A percentile compares a stretch with the other conserved stretches of the same genome.
Evolutionary conservation across 2,113 vertebrate genomes (phyloP).

Genomic region (Leuciscus idus): DNA sequence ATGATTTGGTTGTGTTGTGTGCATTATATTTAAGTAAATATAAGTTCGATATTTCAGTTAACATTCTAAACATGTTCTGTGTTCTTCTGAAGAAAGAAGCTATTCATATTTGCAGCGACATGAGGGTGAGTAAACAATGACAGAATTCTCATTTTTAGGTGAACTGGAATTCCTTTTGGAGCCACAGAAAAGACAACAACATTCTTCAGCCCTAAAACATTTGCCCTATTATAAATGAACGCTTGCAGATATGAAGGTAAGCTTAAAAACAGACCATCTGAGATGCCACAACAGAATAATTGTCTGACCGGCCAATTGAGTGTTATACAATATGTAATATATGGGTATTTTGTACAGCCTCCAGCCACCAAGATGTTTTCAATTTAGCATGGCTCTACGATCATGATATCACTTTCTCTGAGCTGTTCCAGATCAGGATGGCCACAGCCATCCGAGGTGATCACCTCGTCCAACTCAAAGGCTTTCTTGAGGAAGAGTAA

Average conservation of each 20-base stretch:
- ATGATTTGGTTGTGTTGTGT: conserved; percentile 54
- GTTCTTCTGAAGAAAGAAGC: not conserved
- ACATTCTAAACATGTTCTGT: not conserved
- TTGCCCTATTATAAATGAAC: conserved; percentile 5
- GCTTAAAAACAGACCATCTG: conserved; percentile 63
- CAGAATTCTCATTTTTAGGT: not conserved
- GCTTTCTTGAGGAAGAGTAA: conserved; percentile 80
- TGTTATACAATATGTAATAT: conserved; percentile 82
- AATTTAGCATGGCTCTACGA: conserved; percentile 82
- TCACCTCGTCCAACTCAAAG: conserved; percentile 81
- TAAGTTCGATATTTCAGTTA: not conserved
- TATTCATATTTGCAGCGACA: not conserved
- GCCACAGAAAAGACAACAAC: not conserved
- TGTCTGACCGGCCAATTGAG: conserved; percentile 76
- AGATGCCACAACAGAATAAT: conserved; percentile 77
- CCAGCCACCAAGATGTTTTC: conserved; percentile 84
- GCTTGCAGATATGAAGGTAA: conserved; percentile 26
- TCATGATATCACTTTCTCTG: conserved; percentile 81
- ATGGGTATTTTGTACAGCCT: conserved; percentile 82
- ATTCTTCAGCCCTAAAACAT: not conserved
- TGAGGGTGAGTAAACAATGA: not conserved
- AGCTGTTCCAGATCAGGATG: conserved; percentile 77
- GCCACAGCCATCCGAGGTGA: conserved; percentile 75
- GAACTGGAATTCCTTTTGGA: not conserved
- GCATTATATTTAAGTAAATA: not conserved